Evolutionary conservation across 2,888 invertebrate species (phyloP), one percentile per base, ranked within the genome.

Genomic region (Lithophane ornitopus): DNA sequence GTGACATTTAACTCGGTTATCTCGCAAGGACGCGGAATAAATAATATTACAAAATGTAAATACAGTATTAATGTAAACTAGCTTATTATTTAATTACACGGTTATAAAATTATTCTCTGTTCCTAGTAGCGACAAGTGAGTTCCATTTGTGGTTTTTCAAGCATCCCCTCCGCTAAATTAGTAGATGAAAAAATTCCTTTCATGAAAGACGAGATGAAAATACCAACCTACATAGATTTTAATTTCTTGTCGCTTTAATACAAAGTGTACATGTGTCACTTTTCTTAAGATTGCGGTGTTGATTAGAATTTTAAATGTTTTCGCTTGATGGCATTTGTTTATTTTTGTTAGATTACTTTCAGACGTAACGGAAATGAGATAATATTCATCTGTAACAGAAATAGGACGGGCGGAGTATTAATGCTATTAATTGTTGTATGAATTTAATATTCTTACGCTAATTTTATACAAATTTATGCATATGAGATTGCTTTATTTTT

Each of bases 51-150:
- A 69, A 76, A 85, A 82, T 77, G 41, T 75, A 61, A 74, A 78
- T 69, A 71, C 67, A 61, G 44, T 62, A 70, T 78, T 56, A 74
- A 82, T 52, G 34, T 75, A 28, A 74, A 78, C 56, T 71, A 76
- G 68, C 26, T 84, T 77, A 84, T 86, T 84, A 80, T 72, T 72
- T 84, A 72, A 82, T 87, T 84, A 82, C 77, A 76, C 70, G 68
- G 74, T 72, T 77, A 70, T 81, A 65, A 81, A 68, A 68, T 71
- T 59, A 77, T 76, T 80, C 79, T 85, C 61, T 67, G 70, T 80
- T 79, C 66, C 74, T 70, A 75, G 65, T 70, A 28, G 70, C 74
- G 78, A 80, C 81, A 79, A 83, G 62, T 80, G 56, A 80, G 77
- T 80, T 65, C 58, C 61, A 80, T 84, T 85, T 62, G 78, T 70